These are phyloP conservation scores for Mystacornis crossleyi DNA, from an alignment of 2,113 vertebrate genomes.

Conservation along the genomic window DNA sequence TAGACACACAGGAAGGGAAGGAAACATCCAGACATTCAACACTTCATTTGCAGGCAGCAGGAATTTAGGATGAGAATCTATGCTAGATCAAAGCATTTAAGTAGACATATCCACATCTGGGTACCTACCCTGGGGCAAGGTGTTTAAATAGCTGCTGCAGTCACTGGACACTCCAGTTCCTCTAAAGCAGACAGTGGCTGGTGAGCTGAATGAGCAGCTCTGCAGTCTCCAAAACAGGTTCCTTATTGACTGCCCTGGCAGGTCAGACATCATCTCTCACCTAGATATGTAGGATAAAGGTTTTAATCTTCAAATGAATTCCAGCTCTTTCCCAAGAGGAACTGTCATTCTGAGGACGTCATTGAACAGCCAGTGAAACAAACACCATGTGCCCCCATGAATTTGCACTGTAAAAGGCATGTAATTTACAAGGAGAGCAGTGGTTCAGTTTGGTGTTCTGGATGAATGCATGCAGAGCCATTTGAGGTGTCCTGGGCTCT, in stretches of 20 bases:
- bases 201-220: neutral
- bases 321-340: neutral
- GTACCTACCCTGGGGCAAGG: neutral
- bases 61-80: neutral
- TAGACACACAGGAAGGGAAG: neutral
- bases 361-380: neutral
- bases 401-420: neutral
- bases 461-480: neutral
- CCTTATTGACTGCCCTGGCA: neutral
- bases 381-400: neutral
- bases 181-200: neutral
- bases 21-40: neutral
- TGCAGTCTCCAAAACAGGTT: neutral
- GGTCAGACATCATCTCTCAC: neutral
- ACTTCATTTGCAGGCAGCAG: neutral
- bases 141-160: neutral
- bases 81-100: neutral
- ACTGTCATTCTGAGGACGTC: neutral
- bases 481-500: neutral
- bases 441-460: neutral
- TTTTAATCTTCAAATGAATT: neutral
- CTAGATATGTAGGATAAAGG: neutral
- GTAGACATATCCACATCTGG: neutral
- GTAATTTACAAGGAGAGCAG: neutral
- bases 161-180: neutral